Evolutionary conservation across 1,140 invertebrate species (phyloP), one percentile per base, ranked within the genome.

Genomic region (Pogonus chalceus): DNA sequence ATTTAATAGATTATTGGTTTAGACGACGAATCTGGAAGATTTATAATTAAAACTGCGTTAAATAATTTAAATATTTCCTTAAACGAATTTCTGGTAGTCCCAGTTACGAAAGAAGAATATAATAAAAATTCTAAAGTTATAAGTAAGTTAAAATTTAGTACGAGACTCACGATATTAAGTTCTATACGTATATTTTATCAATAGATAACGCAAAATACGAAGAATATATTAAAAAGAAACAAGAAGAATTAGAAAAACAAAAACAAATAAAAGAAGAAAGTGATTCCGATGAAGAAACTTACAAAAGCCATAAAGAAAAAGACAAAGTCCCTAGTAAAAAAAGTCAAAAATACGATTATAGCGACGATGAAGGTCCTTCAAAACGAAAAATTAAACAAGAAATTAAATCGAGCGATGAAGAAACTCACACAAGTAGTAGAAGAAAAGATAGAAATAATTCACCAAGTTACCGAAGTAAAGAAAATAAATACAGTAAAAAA

Each of bases 1-100:
- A 56, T 69, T 76, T 26, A 66, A n/a, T n/a, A 87, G 81, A 78
- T 95, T 18, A 79, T 88, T 64, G 87, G 88, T 22, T 79, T 94
- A 56, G 88, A 94, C 73, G 90, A 93, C 62, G 86, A 91, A 60
- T 84, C 83, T 55, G 84, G 85, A 0, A 74, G 90, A 54, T 74
- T 91, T 9, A 82, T 90, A 64, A 76, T 95, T 0, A 89, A 88
- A 75, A 74, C 92, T 56, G 74, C 85, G 18, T 71, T 91, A 1
- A 81, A 79, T 53, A 81, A 82, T 47, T 70, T 82, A 64, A 79
- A 75, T 18, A 73, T 87, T 35, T 84, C 83, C 23, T 68, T 93
- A 10, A 87, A 82, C 67, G 90, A 94, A 71, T 84, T 82, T 59
- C 76, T 83, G 66, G 76, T 94, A 55, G 74, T 83, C 61, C 75